These are phyloP conservation scores for Reinhardtius hippoglossoides DNA, from an alignment of 2,113 vertebrate genomes.

Conservation along the genomic window DNA sequence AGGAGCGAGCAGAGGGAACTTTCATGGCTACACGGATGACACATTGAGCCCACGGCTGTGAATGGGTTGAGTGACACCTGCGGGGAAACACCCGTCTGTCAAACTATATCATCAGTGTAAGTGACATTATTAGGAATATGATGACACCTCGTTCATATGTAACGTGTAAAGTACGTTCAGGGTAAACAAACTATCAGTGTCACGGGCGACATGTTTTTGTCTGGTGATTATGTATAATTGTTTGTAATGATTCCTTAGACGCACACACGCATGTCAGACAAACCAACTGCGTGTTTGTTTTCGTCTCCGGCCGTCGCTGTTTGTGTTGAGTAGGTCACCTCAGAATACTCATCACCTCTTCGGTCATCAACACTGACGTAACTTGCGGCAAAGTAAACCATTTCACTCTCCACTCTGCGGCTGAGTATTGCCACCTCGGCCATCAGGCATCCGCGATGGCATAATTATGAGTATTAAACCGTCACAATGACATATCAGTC, in stretches of 20 bases:
- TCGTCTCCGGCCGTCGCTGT: slow-evolving; percentile 61
- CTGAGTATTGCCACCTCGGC: slow-evolving; percentile 38
- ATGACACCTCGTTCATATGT: slow-evolving; percentile 79
- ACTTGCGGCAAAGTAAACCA: slow-evolving; percentile 52
- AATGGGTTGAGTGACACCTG: slow-evolving; percentile 85
- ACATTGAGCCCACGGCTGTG: slow-evolving; percentile 83
- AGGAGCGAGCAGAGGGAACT: slow-evolving; percentile 84
- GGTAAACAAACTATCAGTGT: slow-evolving; percentile 67
- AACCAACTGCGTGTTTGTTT: slow-evolving; percentile 67
- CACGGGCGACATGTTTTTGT: slow-evolving; percentile 67
- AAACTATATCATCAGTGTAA: slow-evolving; percentile 76
- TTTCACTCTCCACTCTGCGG: slow-evolving; percentile 50
- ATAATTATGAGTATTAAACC: slow-evolving; percentile 81
- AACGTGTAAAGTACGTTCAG: slow-evolving; percentile 70
- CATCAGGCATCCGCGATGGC: slow-evolving; percentile 67
- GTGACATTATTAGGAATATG: slow-evolving; percentile 84
- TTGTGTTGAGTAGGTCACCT: slow-evolving; percentile 62
- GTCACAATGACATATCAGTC: slow-evolving; percentile 76
- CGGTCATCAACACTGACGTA: slow-evolving; percentile 62
- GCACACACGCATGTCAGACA: slow-evolving; percentile 51
- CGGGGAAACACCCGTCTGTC: slow-evolving; percentile 82
- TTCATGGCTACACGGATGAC: slow-evolving; percentile 81
- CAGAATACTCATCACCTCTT: slow-evolving; percentile 73
- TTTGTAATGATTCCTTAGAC: slow-evolving; percentile 66
- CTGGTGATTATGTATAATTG: slow-evolving; percentile 69